These are phyloP conservation scores for Mnemiopsis leidyi DNA, from an alignment of 37 sponge, comb jelly and placozoan species.

Conservation along the genomic window DNA sequence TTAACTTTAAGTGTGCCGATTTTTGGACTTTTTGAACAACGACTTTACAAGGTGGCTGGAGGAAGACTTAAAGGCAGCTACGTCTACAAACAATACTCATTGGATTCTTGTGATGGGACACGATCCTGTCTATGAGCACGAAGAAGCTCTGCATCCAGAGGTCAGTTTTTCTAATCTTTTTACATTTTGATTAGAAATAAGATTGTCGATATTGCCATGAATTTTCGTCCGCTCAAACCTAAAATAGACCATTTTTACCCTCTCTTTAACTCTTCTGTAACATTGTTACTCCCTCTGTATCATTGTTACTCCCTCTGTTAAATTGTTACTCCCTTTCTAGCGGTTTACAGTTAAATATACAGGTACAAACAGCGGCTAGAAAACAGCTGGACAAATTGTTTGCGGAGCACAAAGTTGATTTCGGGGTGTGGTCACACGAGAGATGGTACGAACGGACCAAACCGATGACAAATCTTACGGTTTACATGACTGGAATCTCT, in stretches of 20 bases:
- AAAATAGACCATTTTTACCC: no score
- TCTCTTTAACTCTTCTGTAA: no score
- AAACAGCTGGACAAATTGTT: neutral
- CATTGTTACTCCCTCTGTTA: no score
- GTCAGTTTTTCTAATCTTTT: no score
- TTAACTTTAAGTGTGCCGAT: no score
- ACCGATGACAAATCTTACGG: constrained; percentile 5
- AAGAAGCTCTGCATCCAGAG: neutral
- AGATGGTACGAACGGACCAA: constrained; percentile 39
- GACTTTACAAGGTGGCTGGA: neutral
- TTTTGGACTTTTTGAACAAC: no score
- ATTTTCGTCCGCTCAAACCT: no score
- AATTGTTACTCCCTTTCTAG: no score
- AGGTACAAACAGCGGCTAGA: neutral
- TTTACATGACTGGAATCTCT: neutral
- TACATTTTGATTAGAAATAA: no score
- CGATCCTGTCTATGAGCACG: neutral
- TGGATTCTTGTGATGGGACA: constrained; percentile 32
- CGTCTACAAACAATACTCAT: neutral
- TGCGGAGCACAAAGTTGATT: constrained; percentile 18
- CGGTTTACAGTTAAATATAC: no score
- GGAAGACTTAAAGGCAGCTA: neutral
- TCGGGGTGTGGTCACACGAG: constrained; percentile 52
- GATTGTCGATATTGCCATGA: no score
- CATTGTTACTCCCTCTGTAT: no score